These are phyloP conservation scores for Campopleginae sp. DNA, from an alignment of 2,888 invertebrate genomes.

Conservation along the genomic window DNA sequence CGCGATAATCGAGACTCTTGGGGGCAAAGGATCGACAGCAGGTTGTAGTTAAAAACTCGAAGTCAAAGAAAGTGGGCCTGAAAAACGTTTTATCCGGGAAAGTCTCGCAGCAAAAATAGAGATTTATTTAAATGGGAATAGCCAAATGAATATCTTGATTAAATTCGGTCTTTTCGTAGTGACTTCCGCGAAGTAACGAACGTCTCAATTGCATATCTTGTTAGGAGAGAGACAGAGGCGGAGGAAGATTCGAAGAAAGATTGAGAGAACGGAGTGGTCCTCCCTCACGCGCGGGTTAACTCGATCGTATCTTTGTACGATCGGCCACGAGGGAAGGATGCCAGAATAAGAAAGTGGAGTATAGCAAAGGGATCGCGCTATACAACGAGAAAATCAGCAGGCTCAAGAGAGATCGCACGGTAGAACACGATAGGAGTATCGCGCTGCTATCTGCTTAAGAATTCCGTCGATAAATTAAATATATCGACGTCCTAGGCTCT, in stretches of 20 bases:
- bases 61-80: neutral
- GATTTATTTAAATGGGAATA: neutral
- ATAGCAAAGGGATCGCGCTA: conserved; percentile 47
- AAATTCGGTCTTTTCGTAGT: neutral
- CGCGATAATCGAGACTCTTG: neutral
- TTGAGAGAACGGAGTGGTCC: conserved; percentile 51
- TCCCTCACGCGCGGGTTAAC: conserved; percentile 60
- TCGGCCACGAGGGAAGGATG: conserved; percentile 56
- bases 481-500: conserved; percentile 55
- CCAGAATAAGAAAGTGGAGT: conserved; percentile 49
- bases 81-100: neutral
- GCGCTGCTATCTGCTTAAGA: conserved; percentile 72
- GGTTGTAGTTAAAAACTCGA: neutral
- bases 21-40: neutral
- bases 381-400: conserved; percentile 45
- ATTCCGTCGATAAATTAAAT: conserved; percentile 78
- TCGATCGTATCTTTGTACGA: conserved; percentile 65
- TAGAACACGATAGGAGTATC: conserved; percentile 72
- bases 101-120: neutral
- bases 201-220: conserved; percentile 69
- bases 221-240: conserved; percentile 45
- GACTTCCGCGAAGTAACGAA: conserved; percentile 36
- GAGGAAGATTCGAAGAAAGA: conserved; percentile 26
- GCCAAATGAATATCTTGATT: neutral
- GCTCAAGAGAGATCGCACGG: conserved; percentile 58